Base-by-base conservation (phyloP, 1,140 invertebrate genomes). In the Medauroidea extradentata region DNA sequence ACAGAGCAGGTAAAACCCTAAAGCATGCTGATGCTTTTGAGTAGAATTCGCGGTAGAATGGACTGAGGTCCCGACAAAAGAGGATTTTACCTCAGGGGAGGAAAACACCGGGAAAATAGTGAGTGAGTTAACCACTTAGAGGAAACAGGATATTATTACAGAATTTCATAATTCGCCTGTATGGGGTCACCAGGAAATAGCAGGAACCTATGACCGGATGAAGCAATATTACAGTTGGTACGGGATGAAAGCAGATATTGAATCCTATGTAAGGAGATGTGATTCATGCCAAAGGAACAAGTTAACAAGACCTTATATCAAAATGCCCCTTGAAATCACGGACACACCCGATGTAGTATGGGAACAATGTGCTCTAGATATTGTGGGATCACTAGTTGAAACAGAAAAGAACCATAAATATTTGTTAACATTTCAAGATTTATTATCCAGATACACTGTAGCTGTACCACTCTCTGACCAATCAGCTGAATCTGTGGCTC, bases 171-270 rank as follows among this genome's bases (percentile, higher is more conserved):
- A 38, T 0, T n/a, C 3, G 11, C 55, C 57, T 1, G 46, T 64
- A 39, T 51, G 62, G 43, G 72, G 69, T 29, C 71, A 62, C 25
- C 23, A 34, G n/a, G 60, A 44, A 3, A 34, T 51, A 11, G 21
- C 9, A 0, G 25, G 46, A 60, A 62, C 56, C 1, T 53, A 24
- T 1, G 49, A 52, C 0, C 52, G 48, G 38, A 60, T 59, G 2
- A 58, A 53, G 38, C 19, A 42, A 24, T 42, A 53, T 18, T 43
- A 44, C 39, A 11, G 3, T 2, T 62, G 60, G 60, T 4, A 9
- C 42, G 34, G 24, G 13, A 29, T 62, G 57, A 41, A 23, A 39
- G n/a, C 19, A 14, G 56, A 60, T n/a, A 23, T 62, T 24, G 34
- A 53, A 34, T 1, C 53, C 1, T 55, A 44, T 48, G 34, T 51